Conservation (phyloP, 2,113 vertebrate species). For the Spheniscus mendiculus region DNA sequence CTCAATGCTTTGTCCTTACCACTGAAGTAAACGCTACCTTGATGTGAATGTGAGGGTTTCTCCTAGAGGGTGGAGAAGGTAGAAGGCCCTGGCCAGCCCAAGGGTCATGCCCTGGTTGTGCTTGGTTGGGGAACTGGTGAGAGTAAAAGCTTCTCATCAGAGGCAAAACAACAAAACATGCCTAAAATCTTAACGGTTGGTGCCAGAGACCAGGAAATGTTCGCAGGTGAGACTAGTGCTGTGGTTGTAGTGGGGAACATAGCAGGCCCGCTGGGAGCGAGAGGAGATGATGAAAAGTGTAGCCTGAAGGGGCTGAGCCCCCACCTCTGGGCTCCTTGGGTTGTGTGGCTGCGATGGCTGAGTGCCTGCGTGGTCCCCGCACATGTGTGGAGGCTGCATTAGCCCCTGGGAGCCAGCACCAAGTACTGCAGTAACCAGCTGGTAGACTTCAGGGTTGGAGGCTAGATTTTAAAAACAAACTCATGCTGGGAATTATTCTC, state of each 20-base stretch:
- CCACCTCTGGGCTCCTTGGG: accelerated
- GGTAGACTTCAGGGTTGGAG: not conserved
- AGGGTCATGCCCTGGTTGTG: not conserved
- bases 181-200: not conserved
- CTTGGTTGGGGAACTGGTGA: not conserved
- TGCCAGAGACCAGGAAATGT: not conserved
- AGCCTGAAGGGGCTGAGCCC: not conserved
- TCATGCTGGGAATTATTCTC: not conserved
- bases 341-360: not conserved
- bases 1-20: not conserved
- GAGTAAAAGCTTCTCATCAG: not conserved
- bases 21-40: not conserved
- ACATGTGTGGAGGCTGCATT: accelerated
- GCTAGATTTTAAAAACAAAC: not conserved
- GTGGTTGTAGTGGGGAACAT: not conserved
- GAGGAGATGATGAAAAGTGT: not conserved
- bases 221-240: not conserved
- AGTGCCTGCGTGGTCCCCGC: not conserved
- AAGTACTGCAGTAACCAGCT: not conserved
- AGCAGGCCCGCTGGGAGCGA: accelerated
- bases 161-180: not conserved
- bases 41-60: not conserved
- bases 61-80: not conserved
- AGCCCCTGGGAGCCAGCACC: not conserved
- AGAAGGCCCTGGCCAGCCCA: not conserved